Base-by-base conservation (phyloP, 2,888 invertebrate species). In the Carpatolechia fugitivella region DNA sequence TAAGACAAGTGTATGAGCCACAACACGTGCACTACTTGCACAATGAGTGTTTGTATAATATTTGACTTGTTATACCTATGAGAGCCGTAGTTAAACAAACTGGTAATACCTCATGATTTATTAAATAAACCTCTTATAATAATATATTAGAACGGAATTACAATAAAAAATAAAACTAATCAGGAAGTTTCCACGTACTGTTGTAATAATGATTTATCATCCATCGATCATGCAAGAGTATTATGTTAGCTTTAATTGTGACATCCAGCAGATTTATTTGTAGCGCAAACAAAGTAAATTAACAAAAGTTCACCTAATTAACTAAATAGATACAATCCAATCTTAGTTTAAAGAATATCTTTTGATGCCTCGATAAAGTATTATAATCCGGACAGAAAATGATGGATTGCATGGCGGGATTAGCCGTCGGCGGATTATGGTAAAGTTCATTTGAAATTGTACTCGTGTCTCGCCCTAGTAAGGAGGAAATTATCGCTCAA, bases 1-100 rank as follows among this genome's bases (percentile, higher is more conserved):
- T 16, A 54, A 54, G 56, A 54, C 56, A 56, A 56, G 56, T 56
- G 56, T 44, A 38, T 51, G 36, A 52, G 29, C 52, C 47, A 46
- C 46, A 33, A 56, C 56, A 52, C 56, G 56, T 56, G 56, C 48
- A 29, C 40, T 24, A 36, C 24, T 48, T 40, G 54, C 41, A 72
- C 70, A 69, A 73, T 66, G 64, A 67, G 63, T 70, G 72, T 73
- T 77, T 76, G 65, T 70, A 68, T 65, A 74, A 76, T 76, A 76
- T 74, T 74, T 67, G 62, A 74, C 69, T 70, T 69, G 67, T 66
- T 64, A 68, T 71, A 59, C 63, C 62, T 59, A 55, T 62, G 58
- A 56, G 59, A 59, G 58, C 29, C 51, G 20, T 47, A 51, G 59
- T 60, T 63, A 29, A 50, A 38, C 50, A 31, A 31, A 47, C 31